Evolutionary conservation across 2,113 vertebrate genomes (phyloP).

Genomic region (Callaeas wilsoni): DNA sequence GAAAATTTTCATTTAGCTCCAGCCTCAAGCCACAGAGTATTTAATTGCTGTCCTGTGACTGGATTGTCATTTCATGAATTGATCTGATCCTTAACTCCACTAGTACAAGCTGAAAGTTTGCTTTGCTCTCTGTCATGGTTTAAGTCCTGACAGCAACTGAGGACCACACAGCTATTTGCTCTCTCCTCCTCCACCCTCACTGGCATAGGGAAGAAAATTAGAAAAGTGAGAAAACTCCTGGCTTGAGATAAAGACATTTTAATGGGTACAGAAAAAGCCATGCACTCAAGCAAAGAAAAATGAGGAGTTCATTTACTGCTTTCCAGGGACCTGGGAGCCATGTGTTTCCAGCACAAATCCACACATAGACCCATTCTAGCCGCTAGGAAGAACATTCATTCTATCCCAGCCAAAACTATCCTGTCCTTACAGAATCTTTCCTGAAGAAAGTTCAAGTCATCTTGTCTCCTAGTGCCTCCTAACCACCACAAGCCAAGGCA

Average conservation of each 20-base stretch:
- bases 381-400: no score
- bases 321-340: neutral
- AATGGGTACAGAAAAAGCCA: neutral
- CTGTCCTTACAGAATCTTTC: neutral
- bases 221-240: neutral
- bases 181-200: neutral
- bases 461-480: neutral
- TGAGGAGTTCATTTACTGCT: neutral
- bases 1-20: neutral
- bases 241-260: neutral
- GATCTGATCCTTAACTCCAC: neutral
- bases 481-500: neutral
- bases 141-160: neutral
- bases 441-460: neutral
- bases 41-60: neutral
- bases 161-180: neutral
- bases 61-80: neutral
- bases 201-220: neutral
- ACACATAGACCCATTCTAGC: neutral
- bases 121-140: neutral
- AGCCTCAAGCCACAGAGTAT: neutral
- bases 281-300: accelerated
- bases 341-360: neutral
- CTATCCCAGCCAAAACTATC: neutral
- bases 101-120: neutral